Evolutionary conservation across 2,113 vertebrate species (phyloP).

Genomic region (Riparia riparia): DNA sequence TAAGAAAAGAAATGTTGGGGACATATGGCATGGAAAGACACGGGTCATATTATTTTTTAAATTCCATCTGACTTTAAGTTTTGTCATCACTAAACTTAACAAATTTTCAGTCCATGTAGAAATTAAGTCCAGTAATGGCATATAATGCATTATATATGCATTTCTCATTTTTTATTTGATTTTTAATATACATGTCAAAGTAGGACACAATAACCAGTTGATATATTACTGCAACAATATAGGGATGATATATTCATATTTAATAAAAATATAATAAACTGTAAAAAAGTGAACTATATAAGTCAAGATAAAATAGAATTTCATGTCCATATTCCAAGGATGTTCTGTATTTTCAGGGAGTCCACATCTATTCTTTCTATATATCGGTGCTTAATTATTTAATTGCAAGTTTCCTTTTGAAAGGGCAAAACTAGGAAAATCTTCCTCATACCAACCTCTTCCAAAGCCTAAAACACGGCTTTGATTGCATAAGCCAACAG

Average conservation of each 20-base stretch:
- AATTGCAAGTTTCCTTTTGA: neutral
- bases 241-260: slow-evolving; percentile 20
- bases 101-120: neutral
- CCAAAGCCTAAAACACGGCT: neutral
- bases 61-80: neutral
- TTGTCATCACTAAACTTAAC: neutral
- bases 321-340: neutral
- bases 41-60: neutral
- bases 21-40: neutral
- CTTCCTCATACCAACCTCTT: neutral
- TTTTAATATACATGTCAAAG: slow-evolving; percentile 60
- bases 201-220: slow-evolving; percentile 29
- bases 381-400: neutral
- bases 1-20: neutral
- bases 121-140: neutral
- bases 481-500: neutral
- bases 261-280: slow-evolving; percentile 61
- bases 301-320: neutral
- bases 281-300: neutral
- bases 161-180: slow-evolving; percentile 35
- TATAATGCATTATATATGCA: neutral
- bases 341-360: neutral
- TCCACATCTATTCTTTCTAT: neutral
- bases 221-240: slow-evolving; percentile 53
- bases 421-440: neutral